These are phyloP conservation scores for Lytechinus variegatus DNA, from an alignment of 35 echinoderm and acorn worm species.

Conservation along the genomic window DNA sequence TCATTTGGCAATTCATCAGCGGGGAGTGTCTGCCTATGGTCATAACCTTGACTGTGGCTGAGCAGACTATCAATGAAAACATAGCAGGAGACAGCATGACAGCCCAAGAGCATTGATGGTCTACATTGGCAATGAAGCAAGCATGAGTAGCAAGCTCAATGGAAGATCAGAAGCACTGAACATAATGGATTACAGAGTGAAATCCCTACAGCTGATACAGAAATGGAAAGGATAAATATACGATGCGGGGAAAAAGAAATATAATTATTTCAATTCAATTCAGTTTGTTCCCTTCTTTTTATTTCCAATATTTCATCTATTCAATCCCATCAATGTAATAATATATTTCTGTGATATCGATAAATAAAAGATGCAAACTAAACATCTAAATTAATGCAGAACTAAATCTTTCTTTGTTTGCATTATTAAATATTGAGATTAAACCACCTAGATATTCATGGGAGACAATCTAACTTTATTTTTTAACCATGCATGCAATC, in stretches of 20 bases:
- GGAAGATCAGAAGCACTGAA: neutral
- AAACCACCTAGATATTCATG: too few species aligned
- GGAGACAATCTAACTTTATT: too few species aligned
- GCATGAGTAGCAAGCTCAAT: neutral
- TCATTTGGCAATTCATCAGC: neutral
- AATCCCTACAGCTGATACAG: neutral
- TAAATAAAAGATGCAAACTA: too few species aligned
- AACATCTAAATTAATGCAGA: too few species aligned
- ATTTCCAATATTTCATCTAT: neutral
- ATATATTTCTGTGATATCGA: too few species aligned
- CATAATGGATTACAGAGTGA: neutral
- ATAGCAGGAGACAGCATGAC: neutral
- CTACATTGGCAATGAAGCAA: neutral
- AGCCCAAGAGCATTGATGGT: neutral
- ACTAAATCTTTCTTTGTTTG: too few species aligned
- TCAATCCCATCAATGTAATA: too few species aligned
- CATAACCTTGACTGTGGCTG: neutral
- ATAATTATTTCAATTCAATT: neutral
- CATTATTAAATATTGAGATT: too few species aligned
- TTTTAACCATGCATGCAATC: too few species aligned
- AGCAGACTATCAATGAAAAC: neutral
- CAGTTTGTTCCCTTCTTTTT: neutral
- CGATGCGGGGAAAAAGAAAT: neutral
- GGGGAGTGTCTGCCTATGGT: neutral
- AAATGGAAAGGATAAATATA: neutral